Percentiles rank a stretch among this genome's conserved stretches.
Evolutionary conservation across 1,140 invertebrate genomes (phyloP).

Genomic region (Arion vulgaris): DNA sequence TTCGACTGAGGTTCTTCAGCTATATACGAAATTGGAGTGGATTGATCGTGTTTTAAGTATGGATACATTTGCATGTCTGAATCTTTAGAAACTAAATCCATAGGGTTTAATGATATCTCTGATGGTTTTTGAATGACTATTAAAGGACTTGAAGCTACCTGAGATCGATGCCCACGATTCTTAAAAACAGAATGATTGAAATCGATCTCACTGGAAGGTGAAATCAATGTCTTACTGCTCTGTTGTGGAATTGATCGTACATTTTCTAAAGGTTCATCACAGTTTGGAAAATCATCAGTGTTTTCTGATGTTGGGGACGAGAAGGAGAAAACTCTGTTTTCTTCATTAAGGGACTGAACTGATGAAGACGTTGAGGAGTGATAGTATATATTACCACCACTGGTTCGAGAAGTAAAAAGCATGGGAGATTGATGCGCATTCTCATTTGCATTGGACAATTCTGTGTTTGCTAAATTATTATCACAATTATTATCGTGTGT

Average conservation of each 20-base stretch:
- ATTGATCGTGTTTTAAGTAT: background rate
- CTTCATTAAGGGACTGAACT: background rate
- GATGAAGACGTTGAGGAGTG: slow-evolving; percentile 7
- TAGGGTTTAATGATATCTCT: background rate
- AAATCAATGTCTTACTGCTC: background rate
- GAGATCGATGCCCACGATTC: background rate
- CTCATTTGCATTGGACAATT: background rate
- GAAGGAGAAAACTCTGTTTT: slow-evolving; percentile 5
- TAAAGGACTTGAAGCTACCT: background rate
- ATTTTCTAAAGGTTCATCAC: background rate
- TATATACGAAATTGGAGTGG: background rate
- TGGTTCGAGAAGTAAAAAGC: background rate
- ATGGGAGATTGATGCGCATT: background rate
- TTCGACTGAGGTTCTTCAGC: background rate
- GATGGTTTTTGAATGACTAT: background rate
- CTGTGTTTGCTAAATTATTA: background rate
- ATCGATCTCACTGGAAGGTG: background rate
- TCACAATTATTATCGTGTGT: background rate
- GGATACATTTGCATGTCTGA: background rate
- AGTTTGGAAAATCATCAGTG: slow-evolving; percentile 19
- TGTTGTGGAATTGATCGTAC: background rate
- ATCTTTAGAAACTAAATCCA: background rate
- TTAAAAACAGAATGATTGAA: background rate
- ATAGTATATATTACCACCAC: slow-evolving; percentile 1
- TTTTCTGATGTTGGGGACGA: background rate